A percentile compares a stretch with the other conserved stretches of the same genome.
Evolutionary conservation across 37 sponge, comb jelly and placozoan genomes (phyloP).

Genomic region (Aplysina aerophoba): DNA sequence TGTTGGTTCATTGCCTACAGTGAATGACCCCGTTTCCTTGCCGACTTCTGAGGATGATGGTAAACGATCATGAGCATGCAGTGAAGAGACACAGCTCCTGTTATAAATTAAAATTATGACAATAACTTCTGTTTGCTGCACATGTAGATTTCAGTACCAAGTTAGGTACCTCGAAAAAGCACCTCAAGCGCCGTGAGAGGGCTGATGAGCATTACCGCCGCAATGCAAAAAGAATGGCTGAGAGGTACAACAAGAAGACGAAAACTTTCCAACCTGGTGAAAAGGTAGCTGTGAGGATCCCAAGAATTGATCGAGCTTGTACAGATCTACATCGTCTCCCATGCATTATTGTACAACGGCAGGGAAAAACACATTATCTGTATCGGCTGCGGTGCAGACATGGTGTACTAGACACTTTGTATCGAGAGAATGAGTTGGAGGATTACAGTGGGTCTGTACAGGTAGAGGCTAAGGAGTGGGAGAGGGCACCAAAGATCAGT

Average conservation of each 20-base stretch:
- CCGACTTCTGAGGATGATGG: too few relatives aligned
- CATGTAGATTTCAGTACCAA: too few relatives aligned
- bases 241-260: conserved; percentile 23
- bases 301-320: conserved; percentile 50
- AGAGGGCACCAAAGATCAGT: conserved; percentile 14
- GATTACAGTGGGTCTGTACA: conserved; percentile 13
- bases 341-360: conserved; percentile 47
- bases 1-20: too few relatives aligned
- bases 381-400: conserved; percentile 12
- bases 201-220: conserved; percentile 42
- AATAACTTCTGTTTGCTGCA: too few relatives aligned
- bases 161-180: too few relatives aligned
- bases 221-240: conserved; percentile 45
- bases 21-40: too few relatives aligned
- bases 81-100: too few relatives aligned
- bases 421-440: conserved; percentile 42
- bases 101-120: too few relatives aligned
- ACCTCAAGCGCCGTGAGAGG: background rate
- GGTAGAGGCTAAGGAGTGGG: conserved; percentile 11
- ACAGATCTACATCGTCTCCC: conserved; percentile 51
- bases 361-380: background rate
- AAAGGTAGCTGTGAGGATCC: conserved; percentile 37
- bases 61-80: too few relatives aligned
- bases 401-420: conserved; percentile 47
- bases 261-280: conserved; percentile 32